Conservation (phyloP, 2,888 invertebrate genomes). For the Thecophora atra region DNA sequence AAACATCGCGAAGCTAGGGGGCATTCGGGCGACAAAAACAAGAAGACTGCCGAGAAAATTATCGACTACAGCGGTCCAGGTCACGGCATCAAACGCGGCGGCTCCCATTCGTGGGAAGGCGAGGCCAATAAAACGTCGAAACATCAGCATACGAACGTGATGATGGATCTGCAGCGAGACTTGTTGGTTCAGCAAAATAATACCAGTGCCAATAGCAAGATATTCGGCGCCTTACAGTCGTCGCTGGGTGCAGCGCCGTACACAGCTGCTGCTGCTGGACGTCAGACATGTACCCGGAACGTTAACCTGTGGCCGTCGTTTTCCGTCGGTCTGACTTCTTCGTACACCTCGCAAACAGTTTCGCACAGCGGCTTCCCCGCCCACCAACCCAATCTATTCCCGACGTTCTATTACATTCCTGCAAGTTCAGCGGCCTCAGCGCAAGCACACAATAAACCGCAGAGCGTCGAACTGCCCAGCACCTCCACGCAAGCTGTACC, state of each 20-base stretch:
- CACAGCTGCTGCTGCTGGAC: constrained; percentile 41
- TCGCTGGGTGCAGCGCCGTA: constrained; percentile 43
- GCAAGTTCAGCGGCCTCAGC: constrained; percentile 44
- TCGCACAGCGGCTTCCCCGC: constrained; percentile 59
- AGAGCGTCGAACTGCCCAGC: constrained; percentile 48
- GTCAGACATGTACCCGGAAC: constrained; percentile 52
- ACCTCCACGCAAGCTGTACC: constrained; percentile 56
- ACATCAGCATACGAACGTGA: constrained; percentile 65
- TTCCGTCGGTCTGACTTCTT: constrained; percentile 67
- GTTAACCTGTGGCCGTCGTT: constrained; percentile 73
- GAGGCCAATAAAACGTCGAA: constrained; percentile 70
- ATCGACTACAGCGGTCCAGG: constrained; percentile 59
- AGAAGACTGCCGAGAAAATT: constrained; percentile 58
- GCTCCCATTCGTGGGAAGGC: constrained; percentile 72
- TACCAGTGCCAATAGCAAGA: constrained; percentile 26
- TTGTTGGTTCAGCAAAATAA: constrained; percentile 42
- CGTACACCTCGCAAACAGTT: constrained; percentile 54
- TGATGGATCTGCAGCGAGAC: constrained; percentile 46
- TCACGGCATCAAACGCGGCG: constrained; percentile 73
- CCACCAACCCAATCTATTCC: constrained; percentile 65
- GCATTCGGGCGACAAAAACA: constrained; percentile 66
- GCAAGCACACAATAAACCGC: constrained; percentile 40
- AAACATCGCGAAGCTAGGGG: constrained; percentile 73
- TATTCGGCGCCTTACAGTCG: constrained; percentile 46
- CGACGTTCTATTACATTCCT: constrained; percentile 71